Percentiles rank a stretch among this genome's conserved stretches.
phyloP scores from a whole-genome alignment of 2,113 vertebrate genomes.

The Scophthalmus maximus region DNA sequence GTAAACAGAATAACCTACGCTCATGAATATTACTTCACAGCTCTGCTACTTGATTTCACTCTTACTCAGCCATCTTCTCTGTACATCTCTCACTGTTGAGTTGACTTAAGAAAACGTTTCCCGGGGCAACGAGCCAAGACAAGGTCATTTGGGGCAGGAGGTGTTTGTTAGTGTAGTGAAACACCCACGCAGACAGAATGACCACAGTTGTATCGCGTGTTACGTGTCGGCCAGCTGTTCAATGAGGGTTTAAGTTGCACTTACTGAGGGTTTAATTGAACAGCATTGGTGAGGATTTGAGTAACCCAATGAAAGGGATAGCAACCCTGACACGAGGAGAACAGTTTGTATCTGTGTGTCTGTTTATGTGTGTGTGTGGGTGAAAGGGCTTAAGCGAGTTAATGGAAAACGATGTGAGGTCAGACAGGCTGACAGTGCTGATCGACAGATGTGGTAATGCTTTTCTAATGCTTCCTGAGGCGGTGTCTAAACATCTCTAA shows the following conservation, averaged over 20 bases:
- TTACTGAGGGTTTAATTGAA: conserved; percentile 52
- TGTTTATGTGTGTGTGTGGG: not conserved
- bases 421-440: conserved; percentile 64
- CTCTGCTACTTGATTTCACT: conserved; percentile 4
- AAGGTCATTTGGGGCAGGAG: conserved; percentile 5
- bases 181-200: conserved; percentile 15
- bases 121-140: not conserved
- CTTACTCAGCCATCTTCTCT: not conserved
- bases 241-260: conserved; percentile 40
- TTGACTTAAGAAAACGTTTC: conserved; percentile 4
- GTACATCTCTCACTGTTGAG: not conserved
- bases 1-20: conserved; percentile 27
- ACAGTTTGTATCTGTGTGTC: not conserved
- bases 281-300: conserved; percentile 55
- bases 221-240: conserved; percentile 47
- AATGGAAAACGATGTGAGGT: conserved; percentile 66
- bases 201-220: conserved; percentile 31
- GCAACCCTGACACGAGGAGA: conserved; percentile 15
- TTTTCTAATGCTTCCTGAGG: conserved; percentile 48
- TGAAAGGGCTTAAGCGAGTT: conserved; percentile 56
- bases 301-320: conserved; percentile 45
- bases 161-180: not conserved
- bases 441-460: conserved; percentile 65
- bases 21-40: conserved; percentile 5
- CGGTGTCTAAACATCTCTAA: conserved; percentile 46